These are phyloP conservation scores for Phodopus roborovskii DNA, from an alignment of 2,113 vertebrate species.

Conservation along the genomic window DNA sequence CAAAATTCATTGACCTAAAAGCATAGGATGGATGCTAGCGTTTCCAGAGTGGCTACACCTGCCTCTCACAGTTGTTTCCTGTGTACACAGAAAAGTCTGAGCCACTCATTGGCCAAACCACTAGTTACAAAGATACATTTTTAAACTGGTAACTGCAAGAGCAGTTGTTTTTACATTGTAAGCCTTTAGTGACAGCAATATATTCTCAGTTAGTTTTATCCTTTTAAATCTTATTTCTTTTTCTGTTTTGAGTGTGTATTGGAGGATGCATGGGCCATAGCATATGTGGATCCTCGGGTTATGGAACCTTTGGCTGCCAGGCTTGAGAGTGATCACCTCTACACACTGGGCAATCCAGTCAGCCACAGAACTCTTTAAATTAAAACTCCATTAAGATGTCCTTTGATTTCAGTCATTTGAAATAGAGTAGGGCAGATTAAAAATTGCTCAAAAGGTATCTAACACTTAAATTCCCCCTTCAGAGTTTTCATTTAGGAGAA, in stretches of 20 bases:
- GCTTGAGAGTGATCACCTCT: background rate
- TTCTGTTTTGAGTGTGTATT: background rate
- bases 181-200: background rate
- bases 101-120: background rate
- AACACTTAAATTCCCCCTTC: background rate
- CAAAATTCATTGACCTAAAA: conserved; percentile 65
- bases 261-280: no score
- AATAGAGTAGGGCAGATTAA: background rate
- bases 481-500: background rate
- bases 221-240: background rate
- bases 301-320: background rate
- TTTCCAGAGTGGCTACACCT: conserved; percentile 4
- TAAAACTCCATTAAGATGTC: background rate
- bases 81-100: background rate
- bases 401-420: background rate
- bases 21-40: conserved; percentile 7
- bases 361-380: background rate
- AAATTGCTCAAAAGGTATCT: background rate
- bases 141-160: background rate
- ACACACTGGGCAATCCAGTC: background rate
- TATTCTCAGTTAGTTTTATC: background rate
- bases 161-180: background rate
- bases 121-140: conserved; percentile 46
- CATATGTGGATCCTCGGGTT: background rate
- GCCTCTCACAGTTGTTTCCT: background rate